A percentile compares a stretch with the other conserved stretches of the same genome.
These are phyloP conservation scores for Smutsia gigantea DNA, from an alignment of 2,797 vertebrate species.

Conservation along the genomic window DNA sequence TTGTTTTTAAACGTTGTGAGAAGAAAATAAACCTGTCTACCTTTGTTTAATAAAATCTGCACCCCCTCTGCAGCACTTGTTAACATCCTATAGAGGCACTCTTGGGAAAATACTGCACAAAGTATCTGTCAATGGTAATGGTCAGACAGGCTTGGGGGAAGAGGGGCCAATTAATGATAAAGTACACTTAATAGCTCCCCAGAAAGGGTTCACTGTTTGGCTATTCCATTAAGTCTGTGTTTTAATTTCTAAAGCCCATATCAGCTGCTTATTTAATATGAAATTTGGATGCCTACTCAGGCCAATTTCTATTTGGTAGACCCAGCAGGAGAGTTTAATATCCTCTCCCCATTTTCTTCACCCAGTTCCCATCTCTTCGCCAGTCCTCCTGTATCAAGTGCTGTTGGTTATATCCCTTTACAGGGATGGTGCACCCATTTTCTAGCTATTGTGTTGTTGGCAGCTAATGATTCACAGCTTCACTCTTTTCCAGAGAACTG, in stretches of 20 bases:
- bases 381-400: neutral
- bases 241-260: constrained; percentile 7
- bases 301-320: neutral
- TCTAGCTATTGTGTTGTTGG: neutral
- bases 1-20: neutral
- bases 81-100: neutral
- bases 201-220: neutral
- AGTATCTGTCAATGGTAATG: neutral
- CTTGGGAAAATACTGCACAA: neutral
- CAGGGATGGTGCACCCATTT: neutral
- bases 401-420: neutral
- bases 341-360: neutral
- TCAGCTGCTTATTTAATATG: neutral
- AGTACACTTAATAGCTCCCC: neutral
- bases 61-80: neutral
- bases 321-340: neutral
- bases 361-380: neutral
- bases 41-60: neutral
- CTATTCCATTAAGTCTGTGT: neutral
- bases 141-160: neutral
- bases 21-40: neutral
- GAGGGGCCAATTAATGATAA: neutral
- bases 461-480: neutral
- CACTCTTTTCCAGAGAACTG: neutral
- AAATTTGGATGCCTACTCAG: too few relatives aligned